phyloP scores from a whole-genome alignment of 2,888 invertebrate species.

The Willowsia nigromaculata region DNA sequence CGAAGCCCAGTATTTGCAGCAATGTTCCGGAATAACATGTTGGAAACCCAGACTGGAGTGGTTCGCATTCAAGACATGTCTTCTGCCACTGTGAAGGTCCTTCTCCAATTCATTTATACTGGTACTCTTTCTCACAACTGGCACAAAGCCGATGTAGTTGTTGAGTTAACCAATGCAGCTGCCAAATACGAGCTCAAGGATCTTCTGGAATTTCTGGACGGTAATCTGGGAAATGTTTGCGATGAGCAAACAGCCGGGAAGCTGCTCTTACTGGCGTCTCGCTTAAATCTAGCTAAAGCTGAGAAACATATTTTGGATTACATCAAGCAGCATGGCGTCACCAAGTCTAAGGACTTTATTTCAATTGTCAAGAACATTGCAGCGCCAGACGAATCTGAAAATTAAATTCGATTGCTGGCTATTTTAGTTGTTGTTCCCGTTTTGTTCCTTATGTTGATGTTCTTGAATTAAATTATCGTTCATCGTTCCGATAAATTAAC shows the following conservation, averaged over 20 bases:
- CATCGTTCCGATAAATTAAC: too few species aligned
- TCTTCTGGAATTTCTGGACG: not conserved
- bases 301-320: not conserved
- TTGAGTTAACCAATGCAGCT: slow-evolving; percentile 19
- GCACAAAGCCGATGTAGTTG: not conserved
- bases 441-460: too few species aligned
- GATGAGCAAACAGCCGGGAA: not conserved
- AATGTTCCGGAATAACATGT: slow-evolving; percentile 25
- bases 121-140: not conserved
- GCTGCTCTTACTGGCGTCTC: not conserved
- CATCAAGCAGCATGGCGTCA: slow-evolving; percentile 15
- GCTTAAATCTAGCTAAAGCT: not conserved
- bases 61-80: slow-evolving; percentile 33
- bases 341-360: not conserved
- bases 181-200: slow-evolving; percentile 16
- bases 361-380: slow-evolving; percentile 1
- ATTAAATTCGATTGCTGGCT: too few species aligned
- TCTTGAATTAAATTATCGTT: too few species aligned
- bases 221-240: not conserved
- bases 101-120: slow-evolving; percentile 35
- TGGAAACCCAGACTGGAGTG: slow-evolving; percentile 24
- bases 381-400: not conserved
- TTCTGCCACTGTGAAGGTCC: not conserved
- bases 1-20: slow-evolving; percentile 18
- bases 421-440: too few species aligned